Conservation (phyloP, 2,113 vertebrate species). For the Scolopax mira region DNA sequence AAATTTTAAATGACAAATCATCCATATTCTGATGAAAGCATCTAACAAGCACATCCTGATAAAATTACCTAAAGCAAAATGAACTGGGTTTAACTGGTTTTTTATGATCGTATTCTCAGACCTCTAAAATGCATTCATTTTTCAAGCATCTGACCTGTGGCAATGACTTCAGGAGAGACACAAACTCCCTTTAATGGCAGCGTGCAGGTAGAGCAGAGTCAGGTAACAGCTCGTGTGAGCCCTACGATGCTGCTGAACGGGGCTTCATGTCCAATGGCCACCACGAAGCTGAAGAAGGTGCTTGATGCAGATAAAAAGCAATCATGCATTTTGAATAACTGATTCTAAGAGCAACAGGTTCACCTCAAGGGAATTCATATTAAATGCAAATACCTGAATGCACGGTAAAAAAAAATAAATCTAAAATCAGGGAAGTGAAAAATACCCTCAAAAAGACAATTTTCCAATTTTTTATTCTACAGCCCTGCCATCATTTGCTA, state of each 20-base stretch:
- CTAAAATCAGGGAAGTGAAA: not conserved
- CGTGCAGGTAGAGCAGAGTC: not conserved
- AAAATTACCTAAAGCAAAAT: not conserved
- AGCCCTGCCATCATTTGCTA: not conserved
- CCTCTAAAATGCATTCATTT: not conserved
- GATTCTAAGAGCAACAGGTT: not conserved
- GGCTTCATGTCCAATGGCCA: not conserved
- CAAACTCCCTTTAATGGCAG: not conserved
- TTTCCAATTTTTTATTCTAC: not conserved
- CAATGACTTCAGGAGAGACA: not conserved
- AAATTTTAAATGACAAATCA: not conserved
- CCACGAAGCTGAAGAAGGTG: not conserved
- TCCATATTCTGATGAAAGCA: not conserved
- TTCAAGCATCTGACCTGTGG: not conserved
- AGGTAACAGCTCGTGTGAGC: not conserved
- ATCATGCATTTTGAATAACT: not conserved
- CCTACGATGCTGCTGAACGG: not conserved
- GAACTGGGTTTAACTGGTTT: not conserved
- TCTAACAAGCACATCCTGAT: not conserved
- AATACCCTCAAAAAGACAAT: not conserved
- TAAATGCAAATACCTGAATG: not conserved
- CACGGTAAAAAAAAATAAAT: not conserved
- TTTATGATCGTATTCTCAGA: accelerated
- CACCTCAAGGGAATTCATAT: not conserved
- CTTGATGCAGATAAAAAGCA: not conserved